phyloP scores from a whole-genome alignment of 2,888 invertebrate genomes.

The Protodeltote pygarga region DNA sequence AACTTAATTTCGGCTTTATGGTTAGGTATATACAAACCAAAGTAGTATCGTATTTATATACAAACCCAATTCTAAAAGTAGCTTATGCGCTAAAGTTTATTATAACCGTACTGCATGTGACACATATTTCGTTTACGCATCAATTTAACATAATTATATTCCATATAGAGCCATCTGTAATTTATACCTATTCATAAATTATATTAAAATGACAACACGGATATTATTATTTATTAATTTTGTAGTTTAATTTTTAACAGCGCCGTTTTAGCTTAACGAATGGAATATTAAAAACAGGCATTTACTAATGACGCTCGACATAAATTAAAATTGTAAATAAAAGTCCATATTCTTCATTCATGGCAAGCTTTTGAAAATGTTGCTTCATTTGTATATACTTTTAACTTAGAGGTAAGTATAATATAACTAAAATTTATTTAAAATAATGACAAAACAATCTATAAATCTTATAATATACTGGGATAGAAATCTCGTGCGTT shows the following conservation, averaged over 20 bases:
- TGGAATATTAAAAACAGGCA: constrained; percentile 14
- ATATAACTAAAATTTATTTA: constrained; percentile 24
- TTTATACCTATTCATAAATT: constrained; percentile 33
- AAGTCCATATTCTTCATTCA: constrained; percentile 10
- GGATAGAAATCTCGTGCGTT: constrained; percentile 19
- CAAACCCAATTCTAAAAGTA: constrained; percentile 53
- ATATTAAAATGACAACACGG: constrained; percentile 37
- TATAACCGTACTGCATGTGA: constrained; percentile 28
- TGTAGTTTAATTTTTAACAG: constrained; percentile 19
- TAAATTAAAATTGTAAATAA: constrained; percentile 25
- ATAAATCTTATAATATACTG: constrained; percentile 25
- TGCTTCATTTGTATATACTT: constrained; percentile 12
- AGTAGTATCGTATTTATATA: constrained; percentile 54
- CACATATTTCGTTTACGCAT: constrained; percentile 25
- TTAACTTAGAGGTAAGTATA: constrained; percentile 14
- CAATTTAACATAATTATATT: constrained; percentile 21
- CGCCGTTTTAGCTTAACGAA: constrained; percentile 4
- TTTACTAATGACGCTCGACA: constrained; percentile 21
- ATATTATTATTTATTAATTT: constrained; percentile 15
- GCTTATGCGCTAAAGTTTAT: constrained; percentile 35
- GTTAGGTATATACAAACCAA: constrained; percentile 53
- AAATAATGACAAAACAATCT: constrained; percentile 35
- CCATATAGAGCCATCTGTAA: constrained; percentile 23
- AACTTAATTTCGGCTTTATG: constrained; percentile 40
- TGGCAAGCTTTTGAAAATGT: constrained; percentile 18